A percentile compares a stretch with the other conserved stretches of the same genome.
Evolutionary conservation across 2,113 vertebrate species (phyloP).

Genomic region (Prunella fulvescens): DNA sequence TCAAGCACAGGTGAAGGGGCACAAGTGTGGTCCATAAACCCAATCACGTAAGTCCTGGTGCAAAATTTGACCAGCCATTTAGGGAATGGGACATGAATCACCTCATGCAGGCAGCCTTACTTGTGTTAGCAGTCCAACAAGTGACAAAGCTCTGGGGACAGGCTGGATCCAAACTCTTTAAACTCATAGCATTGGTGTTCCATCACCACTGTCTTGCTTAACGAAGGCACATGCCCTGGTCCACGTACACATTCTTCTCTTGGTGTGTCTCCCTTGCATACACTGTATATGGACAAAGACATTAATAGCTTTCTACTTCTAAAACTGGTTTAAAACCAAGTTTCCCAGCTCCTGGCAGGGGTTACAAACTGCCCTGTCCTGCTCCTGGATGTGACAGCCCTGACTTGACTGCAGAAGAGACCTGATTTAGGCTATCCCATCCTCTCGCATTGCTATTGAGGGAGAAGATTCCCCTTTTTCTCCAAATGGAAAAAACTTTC

Average conservation of each 20-base stretch:
- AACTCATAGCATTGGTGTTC: not conserved
- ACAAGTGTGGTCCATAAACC: not conserved
- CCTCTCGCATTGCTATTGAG: not conserved
- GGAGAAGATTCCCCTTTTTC: not conserved
- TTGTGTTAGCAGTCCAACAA: not conserved
- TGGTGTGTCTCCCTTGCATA: not conserved
- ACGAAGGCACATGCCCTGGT: rapidly evolving
- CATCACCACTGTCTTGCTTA: not conserved
- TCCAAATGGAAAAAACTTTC: not conserved
- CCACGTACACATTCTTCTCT: not conserved
- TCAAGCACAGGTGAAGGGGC: not conserved
- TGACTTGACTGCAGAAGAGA: not conserved
- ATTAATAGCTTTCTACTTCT: not conserved
- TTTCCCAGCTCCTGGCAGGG: not conserved
- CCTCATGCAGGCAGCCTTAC: not conserved
- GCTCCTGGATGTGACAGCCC: not conserved
- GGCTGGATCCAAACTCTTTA: not conserved
- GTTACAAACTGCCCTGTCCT: not conserved
- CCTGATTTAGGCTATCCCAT: not conserved
- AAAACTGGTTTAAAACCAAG: not conserved
- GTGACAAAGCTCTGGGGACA: not conserved
- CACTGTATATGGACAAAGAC: not conserved
- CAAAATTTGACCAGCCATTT: not conserved
- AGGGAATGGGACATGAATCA: not conserved
- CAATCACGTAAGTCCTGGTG: not conserved